Base-by-base conservation (phyloP, 2,113 vertebrate genomes). In the Meleagris gallopavo region DNA sequence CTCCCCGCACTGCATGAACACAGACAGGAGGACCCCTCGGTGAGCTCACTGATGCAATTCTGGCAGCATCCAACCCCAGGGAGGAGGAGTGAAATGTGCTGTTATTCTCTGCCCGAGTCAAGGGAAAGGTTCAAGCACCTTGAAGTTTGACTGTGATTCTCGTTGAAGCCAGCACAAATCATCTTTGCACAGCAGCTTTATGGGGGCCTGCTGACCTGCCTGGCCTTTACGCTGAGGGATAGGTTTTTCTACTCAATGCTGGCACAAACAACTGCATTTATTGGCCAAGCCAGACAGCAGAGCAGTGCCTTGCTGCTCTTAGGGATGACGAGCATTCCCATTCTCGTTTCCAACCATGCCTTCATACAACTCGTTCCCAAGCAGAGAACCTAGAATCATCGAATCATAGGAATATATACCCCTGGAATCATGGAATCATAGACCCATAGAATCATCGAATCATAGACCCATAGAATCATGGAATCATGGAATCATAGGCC, bases 71-170 rank as follows among this genome's bases (percentile, higher is more conserved):
- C 0, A 0, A 40, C 43, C 15, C 16, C 0, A 3, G 45, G 57
- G 52, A 1, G 6, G 52, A 34, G 6, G 41, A 85, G 48, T 14
- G 2, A 22, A 82, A 24, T 0, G 4, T 22, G 10, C 48, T 38
- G 38, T 86, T 76, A 62, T 38, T 79, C 38, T 45, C 91, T 91
- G 86, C 81, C 1, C 5, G 84, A 77, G 65, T 75, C 78, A 85
- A 90, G 77, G 45, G 72, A 94, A 88, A 58, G 71, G 86, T 86
- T 81, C 52, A 43, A 74, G 91, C 85, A 85, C 79, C 88, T 88
- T 79, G 79, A 73, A 61, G 73, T 91, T 92, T 96, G 82, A 70
- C 62, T 86, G 84, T 74, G 75, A 32, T 84, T 94, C 4, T 10
- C 48, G 1, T 80, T 93, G 71, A 64, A 6, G 6, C 32, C 29